phyloP scores from a whole-genome alignment of 2,888 invertebrate genomes.

The Hemaris fuciformis region DNA sequence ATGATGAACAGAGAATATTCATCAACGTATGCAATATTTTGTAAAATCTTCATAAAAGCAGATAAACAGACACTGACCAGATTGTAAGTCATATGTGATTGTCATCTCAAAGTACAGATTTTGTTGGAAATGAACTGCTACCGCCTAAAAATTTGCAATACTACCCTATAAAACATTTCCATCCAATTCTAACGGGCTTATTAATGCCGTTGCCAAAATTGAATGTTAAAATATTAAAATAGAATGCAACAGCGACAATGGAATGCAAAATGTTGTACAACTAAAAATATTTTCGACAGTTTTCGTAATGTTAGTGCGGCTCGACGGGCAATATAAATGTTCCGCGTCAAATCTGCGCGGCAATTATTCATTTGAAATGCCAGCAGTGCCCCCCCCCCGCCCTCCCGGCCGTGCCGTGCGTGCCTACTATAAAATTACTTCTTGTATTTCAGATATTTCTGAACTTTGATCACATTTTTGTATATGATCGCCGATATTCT shows the following conservation, averaged over 20 bases:
- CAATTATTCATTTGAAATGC: slow-evolving; percentile 75
- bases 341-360: slow-evolving; percentile 69
- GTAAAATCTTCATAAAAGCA: no score
- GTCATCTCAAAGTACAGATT: no score
- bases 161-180: background rate
- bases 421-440: slow-evolving; percentile 15
- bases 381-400: slow-evolving; percentile 46
- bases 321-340: slow-evolving; percentile 73
- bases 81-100: no score
- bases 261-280: background rate
- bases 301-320: slow-evolving; percentile 58
- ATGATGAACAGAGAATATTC: no score
- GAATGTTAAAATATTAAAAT: background rate
- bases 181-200: background rate
- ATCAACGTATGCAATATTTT: no score
- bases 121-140: no score
- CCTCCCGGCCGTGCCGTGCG: slow-evolving; percentile 2
- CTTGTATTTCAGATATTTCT: slow-evolving; percentile 9
- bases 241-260: background rate
- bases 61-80: no score
- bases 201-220: background rate
- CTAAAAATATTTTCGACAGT: slow-evolving; percentile 39
- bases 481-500: no score
- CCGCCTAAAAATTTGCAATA: no score
- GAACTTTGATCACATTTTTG: no score